Percentiles rank a stretch among this genome's conserved stretches.
Evolutionary conservation across 2,888 invertebrate genomes (phyloP).

Genomic region (Rapana venosa): DNA sequence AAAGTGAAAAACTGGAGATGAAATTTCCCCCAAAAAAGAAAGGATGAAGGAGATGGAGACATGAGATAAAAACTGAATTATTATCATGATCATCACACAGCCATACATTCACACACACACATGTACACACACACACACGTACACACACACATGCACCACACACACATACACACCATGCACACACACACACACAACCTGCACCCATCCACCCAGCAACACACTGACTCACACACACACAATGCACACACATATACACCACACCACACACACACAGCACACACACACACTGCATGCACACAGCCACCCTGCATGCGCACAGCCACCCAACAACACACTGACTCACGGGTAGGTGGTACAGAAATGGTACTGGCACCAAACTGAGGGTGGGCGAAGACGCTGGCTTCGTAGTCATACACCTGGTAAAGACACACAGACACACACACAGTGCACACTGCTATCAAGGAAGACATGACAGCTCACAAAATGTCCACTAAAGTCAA

Average conservation of each 20-base stretch:
- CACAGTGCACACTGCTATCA: background rate
- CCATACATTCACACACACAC: background rate
- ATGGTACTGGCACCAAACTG: background rate
- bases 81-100: too few relatives aligned
- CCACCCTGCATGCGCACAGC: background rate
- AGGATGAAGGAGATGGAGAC: too few relatives aligned
- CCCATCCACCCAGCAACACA: too few relatives aligned
- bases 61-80: too few relatives aligned
- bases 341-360: slow-evolving; percentile 43
- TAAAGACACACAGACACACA: slow-evolving; percentile 34
- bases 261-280: background rate
- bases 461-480: background rate
- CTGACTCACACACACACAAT: too few relatives aligned
- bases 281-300: background rate
- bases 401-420: slow-evolving; percentile 74
- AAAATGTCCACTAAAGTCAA: too few relatives aligned
- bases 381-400: slow-evolving; percentile 44
- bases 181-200: too few relatives aligned
- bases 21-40: too few relatives aligned
- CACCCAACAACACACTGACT: slow-evolving; percentile 22
- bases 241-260: background rate
- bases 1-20: too few relatives aligned
- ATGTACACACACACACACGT: background rate
- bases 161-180: slow-evolving; percentile 32
- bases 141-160: slow-evolving; percentile 14